Base-by-base conservation (phyloP, 2,888 invertebrate species). In the Microctonus hyperodae region DNA sequence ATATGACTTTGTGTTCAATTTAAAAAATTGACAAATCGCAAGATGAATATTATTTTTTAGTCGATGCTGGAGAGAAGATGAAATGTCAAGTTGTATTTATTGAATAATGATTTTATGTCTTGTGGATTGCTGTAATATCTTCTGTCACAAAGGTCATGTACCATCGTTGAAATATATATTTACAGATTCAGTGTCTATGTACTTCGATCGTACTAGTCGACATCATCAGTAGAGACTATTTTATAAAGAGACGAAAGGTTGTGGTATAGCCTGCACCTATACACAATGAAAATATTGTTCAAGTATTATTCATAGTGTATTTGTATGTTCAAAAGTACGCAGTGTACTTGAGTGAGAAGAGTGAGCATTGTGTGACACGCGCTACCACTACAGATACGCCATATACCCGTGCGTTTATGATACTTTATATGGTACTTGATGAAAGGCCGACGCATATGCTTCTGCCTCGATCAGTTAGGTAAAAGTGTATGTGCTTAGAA, bases 291-390 rank as follows among this genome's bases (percentile, higher is more conserved):
- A 75, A 74, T 75, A 75, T 70, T 77, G 75, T 71, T 72, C 69
- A 74, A 74, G 78, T 23, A 73, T 72, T 70, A 70, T 69, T 70
- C n/a, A n/a, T 57, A 70, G 44, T 67, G 25, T 53, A 53, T 56
- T 53, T 23, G n/a, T 28, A 28, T 28, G 25, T n/a, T 28, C 13
- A 16, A 31, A 28, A 28, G 31, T 31, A n/a, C 33, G 3, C 57
- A 69, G 70, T 64, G 73, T 66, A 68, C 80, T 79, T 70, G 69
- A 74, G 65, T 63, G 67, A 75, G 68, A 44, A 44, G 75, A 83
- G 83, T 79, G 74, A 76, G 78, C 79, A 83, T 83, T 83, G 83
- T 83, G 73, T 72, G 81, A 78, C 83, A 83, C 83, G 83, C 83
- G 83, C 79, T 76, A 73, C 74, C 75, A 82, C 83, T 83, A 81